Base-by-base conservation (phyloP, 2,888 invertebrate genomes). In the Thecocarcelia acutangulata region DNA sequence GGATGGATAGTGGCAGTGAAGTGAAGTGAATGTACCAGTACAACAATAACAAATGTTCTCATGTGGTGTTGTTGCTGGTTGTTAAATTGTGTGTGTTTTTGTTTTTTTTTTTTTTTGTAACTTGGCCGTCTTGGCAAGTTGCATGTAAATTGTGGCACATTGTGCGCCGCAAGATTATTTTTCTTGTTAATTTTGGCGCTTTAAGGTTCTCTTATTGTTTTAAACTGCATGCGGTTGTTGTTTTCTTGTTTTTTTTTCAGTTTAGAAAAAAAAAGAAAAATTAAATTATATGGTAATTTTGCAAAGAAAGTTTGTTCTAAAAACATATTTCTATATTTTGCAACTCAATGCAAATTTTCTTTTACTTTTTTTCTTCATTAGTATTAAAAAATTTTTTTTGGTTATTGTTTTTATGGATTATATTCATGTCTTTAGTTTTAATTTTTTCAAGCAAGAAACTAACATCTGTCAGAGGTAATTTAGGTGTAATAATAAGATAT, bases 261-360 rank as follows among this genome's bases (percentile, higher is more conserved):
- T 69, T 63, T 59, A 24, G 24, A 24, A 59, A 59, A 74, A 59
- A 54, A 59, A 74, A n/a, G n/a, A n/a, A 78, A 64, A 50, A 15
- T 24, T 1, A 75, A 64, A 59, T 64, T 72, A 56, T 64, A 48
- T 61, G 61, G 6, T 64, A 64, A 74, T 78, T 78, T 72, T 78
- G 48, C 56, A 70, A 50, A 75, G 82, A 78, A 82, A 78, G 78
- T 78, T 44, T 70, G 74, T 78, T 74, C 78, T 82, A 42, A 68
- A 82, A 78, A 78, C 78, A 78, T 66, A 78, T 63, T 73, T 75
- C 9, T 40, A 21, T 40, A 37, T 46, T 59, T 40, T 3, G 11
- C 12, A 37, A 44, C 66, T 58, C 33, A 50, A 46, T 66, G 33
- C 52, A 66, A 72, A 40, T 68, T 69, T 48, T 1, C 0, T 61